Evolutionary conservation across 1,140 invertebrate genomes (phyloP).

Genomic region (Sipha flava): DNA sequence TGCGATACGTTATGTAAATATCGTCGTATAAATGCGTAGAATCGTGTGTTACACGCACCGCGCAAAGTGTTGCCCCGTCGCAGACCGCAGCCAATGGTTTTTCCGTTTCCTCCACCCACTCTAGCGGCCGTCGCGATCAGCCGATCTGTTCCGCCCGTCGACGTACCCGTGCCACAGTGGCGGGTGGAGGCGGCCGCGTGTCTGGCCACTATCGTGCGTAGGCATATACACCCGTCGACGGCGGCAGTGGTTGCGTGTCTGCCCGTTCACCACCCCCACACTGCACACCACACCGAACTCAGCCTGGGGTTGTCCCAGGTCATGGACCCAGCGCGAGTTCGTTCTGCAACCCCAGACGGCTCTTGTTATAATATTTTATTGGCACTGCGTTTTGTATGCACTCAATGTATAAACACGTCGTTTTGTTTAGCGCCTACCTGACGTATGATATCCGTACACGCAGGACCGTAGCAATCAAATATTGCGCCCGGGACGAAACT

Average conservation of each 20-base stretch:
- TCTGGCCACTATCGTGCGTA: not conserved
- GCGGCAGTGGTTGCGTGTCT: not conserved
- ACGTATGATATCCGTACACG: no score
- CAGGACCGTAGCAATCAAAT: no score
- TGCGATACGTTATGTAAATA: no score
- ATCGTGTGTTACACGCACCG: no score
- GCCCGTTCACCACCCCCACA: not conserved
- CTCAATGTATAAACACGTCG: no score
- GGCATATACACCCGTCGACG: not conserved
- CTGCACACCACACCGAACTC: not conserved
- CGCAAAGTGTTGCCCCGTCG: no score
- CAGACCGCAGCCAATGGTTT: not conserved
- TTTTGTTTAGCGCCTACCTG: no score
- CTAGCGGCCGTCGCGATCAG: not conserved
- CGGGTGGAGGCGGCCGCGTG: not conserved
- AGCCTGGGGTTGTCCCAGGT: constrained; percentile 8
- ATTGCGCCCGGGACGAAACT: no score
- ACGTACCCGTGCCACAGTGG: no score
- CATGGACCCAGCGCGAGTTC: not conserved
- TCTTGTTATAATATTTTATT: not conserved
- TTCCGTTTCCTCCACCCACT: not conserved
- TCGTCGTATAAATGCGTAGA: no score
- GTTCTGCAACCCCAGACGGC: not conserved
- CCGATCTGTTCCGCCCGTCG: not conserved
- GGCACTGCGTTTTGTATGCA: no score